Conservation (phyloP, 2,113 vertebrate species). For the Strix uralensis region DNA sequence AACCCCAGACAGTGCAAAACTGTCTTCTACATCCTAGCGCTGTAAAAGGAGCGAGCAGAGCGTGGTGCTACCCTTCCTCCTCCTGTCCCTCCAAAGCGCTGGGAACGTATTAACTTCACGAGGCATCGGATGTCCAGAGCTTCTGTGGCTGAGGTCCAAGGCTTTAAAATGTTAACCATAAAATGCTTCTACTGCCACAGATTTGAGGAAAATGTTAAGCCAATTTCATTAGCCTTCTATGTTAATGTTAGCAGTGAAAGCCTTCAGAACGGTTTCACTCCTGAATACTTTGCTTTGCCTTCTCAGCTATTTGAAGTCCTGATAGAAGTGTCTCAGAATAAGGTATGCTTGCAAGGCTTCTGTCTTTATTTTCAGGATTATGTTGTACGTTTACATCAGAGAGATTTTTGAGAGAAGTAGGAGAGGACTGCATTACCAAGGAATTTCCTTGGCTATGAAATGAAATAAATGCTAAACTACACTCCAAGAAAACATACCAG, state of each 20-base stretch:
- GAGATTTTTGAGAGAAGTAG: not conserved
- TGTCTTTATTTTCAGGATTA: not conserved
- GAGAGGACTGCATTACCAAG: not conserved
- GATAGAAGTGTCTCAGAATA: not conserved
- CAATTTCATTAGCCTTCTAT: fast-evolving
- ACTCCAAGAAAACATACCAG: not conserved
- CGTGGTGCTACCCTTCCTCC: not conserved
- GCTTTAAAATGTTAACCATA: not conserved
- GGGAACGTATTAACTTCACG: fast-evolving
- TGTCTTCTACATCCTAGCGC: fast-evolving
- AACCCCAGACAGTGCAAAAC: not conserved
- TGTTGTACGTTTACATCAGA: not conserved
- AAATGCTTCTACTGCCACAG: not conserved
- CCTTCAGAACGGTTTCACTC: not conserved
- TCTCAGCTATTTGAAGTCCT: not conserved
- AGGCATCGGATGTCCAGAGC: not conserved
- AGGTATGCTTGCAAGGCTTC: not conserved
- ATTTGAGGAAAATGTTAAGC: not conserved
- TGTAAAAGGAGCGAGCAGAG: not conserved
- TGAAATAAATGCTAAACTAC: not conserved
- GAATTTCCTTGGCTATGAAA: not conserved
- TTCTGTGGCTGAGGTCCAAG: not conserved
- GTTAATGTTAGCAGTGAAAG: not conserved
- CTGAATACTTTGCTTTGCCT: not conserved
- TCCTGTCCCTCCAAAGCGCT: not conserved